These are phyloP conservation scores for Ectemnius cavifrons DNA, from an alignment of 2,888 invertebrate species.

Conservation along the genomic window DNA sequence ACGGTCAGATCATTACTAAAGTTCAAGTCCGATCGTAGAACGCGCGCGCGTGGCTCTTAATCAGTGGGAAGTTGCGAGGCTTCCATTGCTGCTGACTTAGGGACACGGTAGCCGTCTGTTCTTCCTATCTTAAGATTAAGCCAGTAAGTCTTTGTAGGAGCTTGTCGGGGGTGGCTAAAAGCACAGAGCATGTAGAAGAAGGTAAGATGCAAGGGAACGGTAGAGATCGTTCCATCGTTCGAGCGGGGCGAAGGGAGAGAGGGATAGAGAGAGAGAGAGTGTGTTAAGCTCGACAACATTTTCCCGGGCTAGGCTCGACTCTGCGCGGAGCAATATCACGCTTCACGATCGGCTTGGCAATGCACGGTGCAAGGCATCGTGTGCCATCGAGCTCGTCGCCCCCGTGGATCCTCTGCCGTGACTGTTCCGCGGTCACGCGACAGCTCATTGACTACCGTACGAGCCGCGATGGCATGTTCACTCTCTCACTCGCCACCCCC, in stretches of 20 bases:
- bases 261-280: neutral
- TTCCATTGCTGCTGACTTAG: conserved; percentile 8
- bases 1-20: too few species aligned
- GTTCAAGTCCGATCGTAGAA: neutral
- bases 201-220: too few species aligned
- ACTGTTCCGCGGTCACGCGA: conserved; percentile 32
- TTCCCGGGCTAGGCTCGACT: conserved; percentile 24
- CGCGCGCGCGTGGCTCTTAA: neutral
- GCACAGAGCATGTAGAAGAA: too few species aligned
- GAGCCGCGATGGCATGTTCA: conserved; percentile 23
- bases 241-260: neutral
- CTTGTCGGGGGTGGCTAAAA: too few species aligned
- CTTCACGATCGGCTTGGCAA: conserved; percentile 67
- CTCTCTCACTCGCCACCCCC: neutral
- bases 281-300: neutral
- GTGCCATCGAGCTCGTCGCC: conserved; percentile 30
- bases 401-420: conserved; percentile 18
- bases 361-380: conserved; percentile 49
- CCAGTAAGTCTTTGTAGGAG: too few species aligned
- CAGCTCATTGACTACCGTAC: conserved; percentile 23
- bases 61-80: neutral
- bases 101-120: neutral
- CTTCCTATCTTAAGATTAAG: neutral
- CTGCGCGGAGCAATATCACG: conserved; percentile 61
- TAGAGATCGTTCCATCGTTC: too few species aligned